Percentiles rank a stretch among this genome's conserved stretches.
Evolutionary conservation across 2,888 invertebrate genomes (phyloP).

Genomic region (Helobdella robusta): DNA sequence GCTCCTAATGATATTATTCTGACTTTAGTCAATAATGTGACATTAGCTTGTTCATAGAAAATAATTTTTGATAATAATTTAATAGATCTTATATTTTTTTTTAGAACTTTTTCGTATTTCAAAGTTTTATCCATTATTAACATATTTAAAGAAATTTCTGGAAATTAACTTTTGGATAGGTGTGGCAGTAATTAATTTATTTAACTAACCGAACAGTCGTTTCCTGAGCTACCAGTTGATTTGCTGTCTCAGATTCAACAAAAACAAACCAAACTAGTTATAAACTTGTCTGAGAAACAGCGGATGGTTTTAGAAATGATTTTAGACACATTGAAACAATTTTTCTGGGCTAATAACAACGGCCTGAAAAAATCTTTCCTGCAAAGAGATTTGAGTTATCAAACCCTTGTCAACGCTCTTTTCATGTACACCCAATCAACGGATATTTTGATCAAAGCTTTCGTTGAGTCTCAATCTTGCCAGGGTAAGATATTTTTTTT

Average conservation of each 20-base stretch:
- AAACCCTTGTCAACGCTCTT: constrained; percentile 88
- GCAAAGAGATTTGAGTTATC: constrained; percentile 90
- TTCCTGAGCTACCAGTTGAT: no score
- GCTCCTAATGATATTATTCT: no score
- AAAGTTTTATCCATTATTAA: no score
- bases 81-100: no score
- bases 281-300: constrained; percentile 79
- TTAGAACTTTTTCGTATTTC: no score
- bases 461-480: constrained; percentile 87
- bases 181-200: neutral
- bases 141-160: no score
- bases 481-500: constrained; percentile 64
- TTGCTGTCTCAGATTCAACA: no score
- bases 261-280: constrained; percentile 38
- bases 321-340: constrained; percentile 91
- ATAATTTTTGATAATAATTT: no score
- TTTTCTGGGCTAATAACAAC: constrained; percentile 96
- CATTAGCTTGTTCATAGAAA: no score
- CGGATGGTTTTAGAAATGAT: constrained; percentile 94
- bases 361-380: constrained; percentile 95
- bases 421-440: constrained; percentile 99
- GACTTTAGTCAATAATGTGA: no score
- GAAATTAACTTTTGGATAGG: no score
- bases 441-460: constrained; percentile 94
- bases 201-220: no score